Evolutionary conservation across 2,888 invertebrate genomes (phyloP), one percentile per base, ranked within the genome.

Genomic region (Leptopilina drosophilae): DNA sequence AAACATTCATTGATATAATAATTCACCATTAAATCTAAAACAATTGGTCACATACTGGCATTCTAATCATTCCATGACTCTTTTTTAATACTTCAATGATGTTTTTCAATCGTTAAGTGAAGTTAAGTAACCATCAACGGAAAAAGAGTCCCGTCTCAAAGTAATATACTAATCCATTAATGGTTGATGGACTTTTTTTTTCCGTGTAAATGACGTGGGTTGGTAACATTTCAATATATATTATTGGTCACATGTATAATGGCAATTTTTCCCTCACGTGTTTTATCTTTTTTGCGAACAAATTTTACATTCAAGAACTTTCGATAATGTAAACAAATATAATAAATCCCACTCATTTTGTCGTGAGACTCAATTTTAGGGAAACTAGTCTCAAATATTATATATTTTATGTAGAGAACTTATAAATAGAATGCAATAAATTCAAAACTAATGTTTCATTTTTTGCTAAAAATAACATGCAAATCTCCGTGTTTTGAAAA

Each of bases 161-260:
- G n/a, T n/a, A n/a, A n/a, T n/a, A n/a, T n/a, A n/a, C n/a, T n/a
- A n/a, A n/a, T n/a, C n/a, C n/a, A n/a, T n/a, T n/a, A n/a, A n/a
- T n/a, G n/a, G n/a, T n/a, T n/a, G n/a, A n/a, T n/a, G n/a, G n/a
- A n/a, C n/a, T n/a, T n/a, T n/a, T n/a, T n/a, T n/a, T n/a, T n/a
- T n/a, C n/a, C n/a, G n/a, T n/a, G n/a, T n/a, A 4, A 56, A 40
- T 73, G 73, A 73, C 73, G 73, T 59, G 56, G 56, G 26, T 73
- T 56, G n/a, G 9, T 49, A 40, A 59, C 15, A 56, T 33, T 53
- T n/a, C 8, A 9, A 49, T 46, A 46, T 53, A 56, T 15, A 62
- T n/a, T 73, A 4, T 73, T 73, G 56, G 56, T 73, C 56, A 73
- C 56, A 73, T 40, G 40, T 56, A 33, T 33, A 49, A 62, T 62